phyloP scores from a whole-genome alignment of 2,797 vertebrate genomes.

The Sebastes nivosus region DNA sequence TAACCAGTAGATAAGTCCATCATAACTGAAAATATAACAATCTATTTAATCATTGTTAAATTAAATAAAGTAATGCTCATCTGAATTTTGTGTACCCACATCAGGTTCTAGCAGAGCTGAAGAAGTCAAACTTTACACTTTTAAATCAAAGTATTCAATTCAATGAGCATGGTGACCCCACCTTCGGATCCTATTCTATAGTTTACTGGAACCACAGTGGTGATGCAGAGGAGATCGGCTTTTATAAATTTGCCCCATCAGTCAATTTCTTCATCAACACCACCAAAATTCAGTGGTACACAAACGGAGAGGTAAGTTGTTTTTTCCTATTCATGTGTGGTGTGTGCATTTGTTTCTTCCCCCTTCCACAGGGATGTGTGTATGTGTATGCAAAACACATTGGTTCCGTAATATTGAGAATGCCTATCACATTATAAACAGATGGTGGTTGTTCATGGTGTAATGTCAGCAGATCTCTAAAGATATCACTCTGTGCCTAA shows the following conservation, averaged over 20 bases:
- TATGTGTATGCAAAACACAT: not conserved
- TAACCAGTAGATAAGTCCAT: not conserved
- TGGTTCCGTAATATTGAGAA: not conserved
- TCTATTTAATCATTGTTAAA: not conserved
- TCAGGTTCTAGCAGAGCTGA: conserved; percentile 85
- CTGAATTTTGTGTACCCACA: not conserved
- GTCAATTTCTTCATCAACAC: conserved; percentile 61
- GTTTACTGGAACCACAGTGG: conserved; percentile 79
- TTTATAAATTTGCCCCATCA: conserved; percentile 61
- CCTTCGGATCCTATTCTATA: conserved; percentile 73
- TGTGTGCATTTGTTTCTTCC: not conserved
- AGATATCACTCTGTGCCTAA: too few relatives aligned
- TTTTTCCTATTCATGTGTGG: not conserved
- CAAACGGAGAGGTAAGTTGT: conserved; percentile 60
- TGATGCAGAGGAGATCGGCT: conserved; percentile 71
- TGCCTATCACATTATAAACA: too few relatives aligned
- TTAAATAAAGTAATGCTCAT: not conserved
- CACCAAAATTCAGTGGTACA: conserved; percentile 78
- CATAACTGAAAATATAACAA: not conserved
- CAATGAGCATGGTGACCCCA: conserved; percentile 76
- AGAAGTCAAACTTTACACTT: conserved; percentile 84
- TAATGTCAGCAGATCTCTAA: too few relatives aligned
- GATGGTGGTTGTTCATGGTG: too few relatives aligned
- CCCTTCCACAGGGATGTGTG: not conserved
- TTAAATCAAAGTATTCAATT: conserved; percentile 78